Percentiles rank a stretch among this genome's conserved stretches.
Evolutionary conservation across 1,140 invertebrate genomes (phyloP).

Genomic region (Leptopilina clavipes): DNA sequence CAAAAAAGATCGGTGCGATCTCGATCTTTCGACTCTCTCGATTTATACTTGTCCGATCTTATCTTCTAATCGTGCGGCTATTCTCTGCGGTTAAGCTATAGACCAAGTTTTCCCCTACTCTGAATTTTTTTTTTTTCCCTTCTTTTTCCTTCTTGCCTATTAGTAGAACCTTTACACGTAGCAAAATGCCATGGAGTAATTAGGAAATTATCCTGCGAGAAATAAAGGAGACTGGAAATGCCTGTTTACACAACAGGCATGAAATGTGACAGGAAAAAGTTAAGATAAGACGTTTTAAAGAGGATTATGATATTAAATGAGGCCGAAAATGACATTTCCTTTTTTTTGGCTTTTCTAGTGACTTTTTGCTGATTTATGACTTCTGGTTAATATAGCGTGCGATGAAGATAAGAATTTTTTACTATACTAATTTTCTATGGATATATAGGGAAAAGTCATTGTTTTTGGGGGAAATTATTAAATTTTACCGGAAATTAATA

Average conservation of each 20-base stretch:
- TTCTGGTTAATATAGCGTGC: not conserved
- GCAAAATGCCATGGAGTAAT: not conserved
- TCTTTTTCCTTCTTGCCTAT: too few species aligned
- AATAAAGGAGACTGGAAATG: not conserved
- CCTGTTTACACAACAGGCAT: constrained; percentile 20
- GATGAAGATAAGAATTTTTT: too few species aligned
- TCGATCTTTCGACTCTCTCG: too few species aligned
- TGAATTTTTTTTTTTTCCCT: not conserved
- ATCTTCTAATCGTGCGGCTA: constrained; percentile 30
- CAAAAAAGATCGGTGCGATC: not conserved
- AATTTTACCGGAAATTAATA: too few species aligned
- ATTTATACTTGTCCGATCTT: constrained; percentile 31
- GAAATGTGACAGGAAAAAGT: constrained; percentile 21
- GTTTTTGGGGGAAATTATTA: too few species aligned
- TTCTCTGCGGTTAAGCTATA: constrained; percentile 3
- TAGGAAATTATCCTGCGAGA: constrained; percentile 22
- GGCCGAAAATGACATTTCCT: not conserved
- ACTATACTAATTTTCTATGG: too few species aligned
- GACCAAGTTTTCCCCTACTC: not conserved
- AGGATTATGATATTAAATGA: constrained; percentile 17
- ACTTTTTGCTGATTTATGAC: not conserved
- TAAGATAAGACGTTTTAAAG: constrained; percentile 7
- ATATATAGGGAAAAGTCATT: too few species aligned
- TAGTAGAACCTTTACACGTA: too few species aligned
- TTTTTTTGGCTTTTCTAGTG: not conserved